phyloP scores from a whole-genome alignment of 1,140 invertebrate species.

The Pteromalus puparum region DNA sequence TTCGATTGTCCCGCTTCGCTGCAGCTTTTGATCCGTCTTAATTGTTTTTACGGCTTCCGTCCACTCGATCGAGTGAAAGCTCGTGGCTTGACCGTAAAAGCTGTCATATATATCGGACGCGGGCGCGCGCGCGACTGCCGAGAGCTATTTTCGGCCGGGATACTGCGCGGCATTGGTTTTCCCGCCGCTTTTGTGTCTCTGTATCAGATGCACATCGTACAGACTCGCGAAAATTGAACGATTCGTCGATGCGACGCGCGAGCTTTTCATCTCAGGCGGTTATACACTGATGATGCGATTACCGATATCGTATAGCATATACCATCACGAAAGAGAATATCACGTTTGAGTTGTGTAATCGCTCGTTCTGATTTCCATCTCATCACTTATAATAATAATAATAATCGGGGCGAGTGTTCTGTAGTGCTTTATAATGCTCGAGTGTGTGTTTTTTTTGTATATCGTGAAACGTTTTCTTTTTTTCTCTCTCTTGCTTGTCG shows the following conservation, averaged over 20 bases:
- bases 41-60: neutral
- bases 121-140: too few species aligned
- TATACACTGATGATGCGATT: too few species aligned
- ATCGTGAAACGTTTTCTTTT: neutral
- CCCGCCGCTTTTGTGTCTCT: neutral
- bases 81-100: neutral
- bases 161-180: neutral
- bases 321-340: slow-evolving; percentile 51
- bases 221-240: neutral
- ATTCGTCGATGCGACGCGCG: neutral
- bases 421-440: neutral
- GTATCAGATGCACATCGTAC: neutral
- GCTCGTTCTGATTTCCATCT: neutral
- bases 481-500: neutral
- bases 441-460: neutral
- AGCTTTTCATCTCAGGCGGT: neutral
- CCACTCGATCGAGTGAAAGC: too few species aligned
- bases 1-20: neutral
- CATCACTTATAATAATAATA: neutral
- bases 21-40: neutral
- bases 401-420: neutral
- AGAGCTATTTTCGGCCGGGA: too few species aligned
- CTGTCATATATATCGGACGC: too few species aligned
- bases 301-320: slow-evolving; percentile 4
- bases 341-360: slow-evolving; percentile 31